Conservation (phyloP, 1,140 invertebrate genomes). For the Paracyclopina nana region DNA sequence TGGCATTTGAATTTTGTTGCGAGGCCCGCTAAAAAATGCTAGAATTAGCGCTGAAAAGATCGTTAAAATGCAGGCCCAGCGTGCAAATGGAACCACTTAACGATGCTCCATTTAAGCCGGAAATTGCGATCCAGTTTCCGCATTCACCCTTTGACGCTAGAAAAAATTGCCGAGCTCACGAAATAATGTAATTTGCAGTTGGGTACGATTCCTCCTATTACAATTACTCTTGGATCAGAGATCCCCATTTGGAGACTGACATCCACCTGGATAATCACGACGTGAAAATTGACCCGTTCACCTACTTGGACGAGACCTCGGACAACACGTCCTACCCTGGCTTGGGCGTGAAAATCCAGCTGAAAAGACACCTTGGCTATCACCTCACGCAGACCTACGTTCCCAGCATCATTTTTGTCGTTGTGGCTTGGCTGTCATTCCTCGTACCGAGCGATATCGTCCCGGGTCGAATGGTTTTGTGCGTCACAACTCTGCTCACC, state of each 20-base stretch:
- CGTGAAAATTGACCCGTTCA: constrained; percentile 5
- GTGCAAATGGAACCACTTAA: neutral
- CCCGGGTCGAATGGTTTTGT: constrained; percentile 20
- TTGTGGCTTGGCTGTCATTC: constrained; percentile 20
- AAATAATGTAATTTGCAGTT: neutral
- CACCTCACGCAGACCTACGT: constrained; percentile 20
- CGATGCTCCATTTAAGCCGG: neutral
- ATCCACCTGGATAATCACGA: constrained; percentile 10
- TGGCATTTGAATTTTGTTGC: too few species aligned
- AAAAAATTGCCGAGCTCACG: neutral
- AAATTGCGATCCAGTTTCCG: neutral
- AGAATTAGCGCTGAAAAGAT: too few species aligned
- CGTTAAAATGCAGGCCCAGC: neutral
- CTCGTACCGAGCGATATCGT: constrained; percentile 19
- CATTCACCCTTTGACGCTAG: neutral
- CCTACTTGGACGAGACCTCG: neutral
- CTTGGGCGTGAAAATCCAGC: constrained; percentile 16
- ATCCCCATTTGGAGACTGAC: neutral
- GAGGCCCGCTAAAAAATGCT: too few species aligned
- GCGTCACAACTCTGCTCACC: constrained; percentile 21
- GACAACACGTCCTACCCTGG: constrained; percentile 11
- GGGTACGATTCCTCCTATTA: neutral
- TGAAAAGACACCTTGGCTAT: constrained; percentile 18
- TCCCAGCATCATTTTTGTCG: constrained; percentile 19
- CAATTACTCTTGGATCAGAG: constrained; percentile 7